Conservation (phyloP, 1,140 invertebrate genomes). For the Drosophila elegans region DNA sequence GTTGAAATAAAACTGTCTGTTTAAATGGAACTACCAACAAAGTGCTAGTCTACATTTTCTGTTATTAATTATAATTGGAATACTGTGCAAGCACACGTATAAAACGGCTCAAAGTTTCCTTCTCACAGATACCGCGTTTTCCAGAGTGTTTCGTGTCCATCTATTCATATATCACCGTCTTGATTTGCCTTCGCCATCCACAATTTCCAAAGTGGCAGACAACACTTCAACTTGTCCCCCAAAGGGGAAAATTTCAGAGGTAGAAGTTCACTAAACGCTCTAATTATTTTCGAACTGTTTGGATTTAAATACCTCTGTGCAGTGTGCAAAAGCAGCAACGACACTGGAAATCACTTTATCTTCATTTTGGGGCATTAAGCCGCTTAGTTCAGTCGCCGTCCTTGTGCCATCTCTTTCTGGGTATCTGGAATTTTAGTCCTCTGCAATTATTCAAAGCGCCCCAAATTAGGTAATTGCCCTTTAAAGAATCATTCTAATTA, state of each 20-base stretch:
- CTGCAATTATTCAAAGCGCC: constrained; percentile 79
- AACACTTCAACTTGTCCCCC: constrained; percentile 1
- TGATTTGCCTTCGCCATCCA: constrained; percentile 4
- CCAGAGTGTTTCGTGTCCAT: constrained; percentile 17
- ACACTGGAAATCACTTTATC: constrained; percentile 69
- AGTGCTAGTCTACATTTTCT: background rate
- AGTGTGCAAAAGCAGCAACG: constrained; percentile 20
- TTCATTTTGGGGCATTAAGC: constrained; percentile 78
- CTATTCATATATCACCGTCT: constrained; percentile 8
- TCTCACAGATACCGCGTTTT: background rate
- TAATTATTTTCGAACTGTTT: constrained; percentile 80
- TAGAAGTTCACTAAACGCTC: constrained; percentile 68
- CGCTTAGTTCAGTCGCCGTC: constrained; percentile 70
- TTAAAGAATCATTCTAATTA: constrained; percentile 83
- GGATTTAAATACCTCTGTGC: constrained; percentile 75
- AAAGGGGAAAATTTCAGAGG: constrained; percentile 18
- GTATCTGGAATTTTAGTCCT: constrained; percentile 15
- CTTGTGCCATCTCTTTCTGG: constrained; percentile 5
- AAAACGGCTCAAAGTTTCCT: background rate
- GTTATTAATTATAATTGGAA: background rate
- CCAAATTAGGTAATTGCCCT: constrained; percentile 82
- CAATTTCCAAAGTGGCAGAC: background rate
- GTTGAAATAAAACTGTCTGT: too few relatives aligned
- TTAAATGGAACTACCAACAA: too few relatives aligned
- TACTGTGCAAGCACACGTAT: background rate